Evolutionary conservation across 2,113 vertebrate genomes (phyloP).

Genomic region (Noctilio leporinus): DNA sequence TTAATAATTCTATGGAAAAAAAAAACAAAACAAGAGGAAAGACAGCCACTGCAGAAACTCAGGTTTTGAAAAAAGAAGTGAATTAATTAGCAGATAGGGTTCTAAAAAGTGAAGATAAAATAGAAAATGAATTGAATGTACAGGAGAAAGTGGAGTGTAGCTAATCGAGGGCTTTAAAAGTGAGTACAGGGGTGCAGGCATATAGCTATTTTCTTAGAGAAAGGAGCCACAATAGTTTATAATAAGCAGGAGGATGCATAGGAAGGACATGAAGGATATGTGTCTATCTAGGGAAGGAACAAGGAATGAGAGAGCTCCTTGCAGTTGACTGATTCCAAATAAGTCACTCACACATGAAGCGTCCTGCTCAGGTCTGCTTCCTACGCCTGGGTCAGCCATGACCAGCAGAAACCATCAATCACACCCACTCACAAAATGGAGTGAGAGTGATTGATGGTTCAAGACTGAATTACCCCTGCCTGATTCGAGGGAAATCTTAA

Average conservation of each 20-base stretch:
- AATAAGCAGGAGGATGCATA: neutral
- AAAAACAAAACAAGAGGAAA: conserved; percentile 22
- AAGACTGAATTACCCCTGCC: conserved; percentile 61
- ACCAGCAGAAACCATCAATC: conserved; percentile 64
- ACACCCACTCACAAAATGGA: conserved; percentile 64
- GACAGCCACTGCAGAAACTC: neutral
- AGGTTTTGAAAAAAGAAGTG: neutral
- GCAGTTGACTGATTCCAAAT: conserved; percentile 60
- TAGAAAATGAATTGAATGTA: neutral
- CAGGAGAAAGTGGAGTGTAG: neutral
- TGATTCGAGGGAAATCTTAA: conserved; percentile 66
- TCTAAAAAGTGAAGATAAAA: neutral
- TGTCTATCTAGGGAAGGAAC: neutral
- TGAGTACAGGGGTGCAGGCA: neutral
- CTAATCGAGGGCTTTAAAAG: neutral
- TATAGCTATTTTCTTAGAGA: neutral
- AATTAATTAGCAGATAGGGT: neutral
- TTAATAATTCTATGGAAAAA: conserved; percentile 29
- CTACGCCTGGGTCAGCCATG: conserved; percentile 63
- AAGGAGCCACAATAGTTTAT: neutral
- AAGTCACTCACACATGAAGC: conserved; percentile 66
- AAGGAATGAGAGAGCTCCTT: neutral
- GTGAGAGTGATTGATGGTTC: conserved; percentile 67
- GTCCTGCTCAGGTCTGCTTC: conserved; percentile 59
- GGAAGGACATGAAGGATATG: neutral